A percentile compares a stretch with the other conserved stretches of the same genome.
Evolutionary conservation across 2,113 vertebrate species (phyloP).

Genomic region (Balaenoptera acutorostrata): DNA sequence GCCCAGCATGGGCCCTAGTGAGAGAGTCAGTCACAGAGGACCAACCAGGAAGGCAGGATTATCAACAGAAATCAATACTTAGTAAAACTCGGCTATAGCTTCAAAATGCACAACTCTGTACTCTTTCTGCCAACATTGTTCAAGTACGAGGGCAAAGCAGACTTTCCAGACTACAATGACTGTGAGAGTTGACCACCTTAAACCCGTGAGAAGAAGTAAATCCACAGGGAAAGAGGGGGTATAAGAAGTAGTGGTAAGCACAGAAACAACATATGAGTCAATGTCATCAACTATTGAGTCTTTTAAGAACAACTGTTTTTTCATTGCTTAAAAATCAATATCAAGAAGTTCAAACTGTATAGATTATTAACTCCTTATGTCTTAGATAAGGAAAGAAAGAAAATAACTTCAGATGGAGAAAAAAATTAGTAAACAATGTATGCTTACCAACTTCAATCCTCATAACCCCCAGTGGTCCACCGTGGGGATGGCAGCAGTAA

Average conservation of each 20-base stretch:
- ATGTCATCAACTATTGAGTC: background rate
- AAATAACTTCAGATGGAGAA: background rate
- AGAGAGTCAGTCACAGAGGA: background rate
- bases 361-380: background rate
- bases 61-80: background rate
- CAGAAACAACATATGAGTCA: background rate
- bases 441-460: background rate
- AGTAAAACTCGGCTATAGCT: background rate
- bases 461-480: background rate
- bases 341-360: background rate
- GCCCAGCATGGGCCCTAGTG: background rate
- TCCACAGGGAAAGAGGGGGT: background rate
- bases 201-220: background rate
- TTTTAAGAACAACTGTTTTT: background rate
- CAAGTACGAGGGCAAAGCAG: background rate
- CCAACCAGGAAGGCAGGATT: background rate
- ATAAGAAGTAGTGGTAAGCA: background rate
- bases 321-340: background rate
- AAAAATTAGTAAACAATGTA: background rate
- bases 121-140: background rate
- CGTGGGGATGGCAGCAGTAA: conserved; percentile 55
- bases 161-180: background rate
- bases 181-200: background rate
- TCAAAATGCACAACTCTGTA: background rate
- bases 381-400: background rate